A percentile compares a stretch with the other conserved stretches of the same genome.
Evolutionary conservation across 2,797 vertebrate species (phyloP).

Genomic region (Trachurus trachurus): DNA sequence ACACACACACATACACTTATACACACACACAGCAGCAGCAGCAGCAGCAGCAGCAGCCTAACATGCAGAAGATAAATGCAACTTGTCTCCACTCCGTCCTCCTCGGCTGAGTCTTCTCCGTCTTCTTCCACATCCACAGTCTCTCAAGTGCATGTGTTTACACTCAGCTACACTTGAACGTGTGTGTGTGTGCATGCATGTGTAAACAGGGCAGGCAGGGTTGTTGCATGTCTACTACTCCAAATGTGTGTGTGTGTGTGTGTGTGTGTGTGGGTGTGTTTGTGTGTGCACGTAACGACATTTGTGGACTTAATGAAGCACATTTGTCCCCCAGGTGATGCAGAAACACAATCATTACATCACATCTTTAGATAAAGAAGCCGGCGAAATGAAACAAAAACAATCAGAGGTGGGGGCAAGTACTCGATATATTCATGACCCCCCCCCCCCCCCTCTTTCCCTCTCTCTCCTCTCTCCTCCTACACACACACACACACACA

Average conservation of each 20-base stretch:
- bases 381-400: conserved; percentile 49
- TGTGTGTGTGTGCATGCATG: conserved; percentile 14
- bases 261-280: conserved; percentile 26
- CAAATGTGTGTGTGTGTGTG: conserved; percentile 20
- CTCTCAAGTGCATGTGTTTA: conserved; percentile 59
- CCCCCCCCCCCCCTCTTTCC: not conserved
- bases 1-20: conserved; percentile 58
- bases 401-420: conserved; percentile 38
- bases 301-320: conserved; percentile 77
- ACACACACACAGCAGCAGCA: conserved; percentile 39
- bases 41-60: conserved; percentile 39
- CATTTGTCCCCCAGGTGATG: conserved; percentile 74
- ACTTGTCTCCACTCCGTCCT: conserved; percentile 71
- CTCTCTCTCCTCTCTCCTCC: not conserved
- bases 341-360: conserved; percentile 75
- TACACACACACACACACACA: not conserved
- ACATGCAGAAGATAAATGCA: conserved; percentile 73
- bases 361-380: conserved; percentile 65
- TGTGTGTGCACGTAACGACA: conserved; percentile 33
- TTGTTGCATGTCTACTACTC: conserved; percentile 1
- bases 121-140: conserved; percentile 40
- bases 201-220: not conserved
- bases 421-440: not conserved
- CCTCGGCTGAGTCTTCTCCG: conserved; percentile 67
- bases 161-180: conserved; percentile 32